A percentile compares a stretch with the other conserved stretches of the same genome.
Evolutionary conservation across 2,888 invertebrate species (phyloP).

Genomic region (Dorcus parallelipipedus): DNA sequence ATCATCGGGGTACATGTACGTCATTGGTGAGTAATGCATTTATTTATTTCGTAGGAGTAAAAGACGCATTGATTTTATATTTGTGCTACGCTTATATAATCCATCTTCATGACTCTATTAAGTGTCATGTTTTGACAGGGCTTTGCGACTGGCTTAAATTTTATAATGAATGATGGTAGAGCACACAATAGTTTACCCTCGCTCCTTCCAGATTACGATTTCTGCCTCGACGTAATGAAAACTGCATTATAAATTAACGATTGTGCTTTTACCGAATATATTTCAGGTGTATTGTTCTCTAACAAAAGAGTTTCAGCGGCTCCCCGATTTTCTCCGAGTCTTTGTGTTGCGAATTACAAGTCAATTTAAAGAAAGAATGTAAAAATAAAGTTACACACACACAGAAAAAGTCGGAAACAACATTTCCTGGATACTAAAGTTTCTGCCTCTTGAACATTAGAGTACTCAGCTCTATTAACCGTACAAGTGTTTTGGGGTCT

Average conservation of each 20-base stretch:
- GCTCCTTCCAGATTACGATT: too few relatives aligned
- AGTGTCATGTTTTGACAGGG: background rate
- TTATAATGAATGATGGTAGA: background rate
- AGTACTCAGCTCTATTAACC: slow-evolving; percentile 29
- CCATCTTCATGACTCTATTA: slow-evolving; percentile 2
- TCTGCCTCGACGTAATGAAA: too few relatives aligned
- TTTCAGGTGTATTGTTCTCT: too few relatives aligned
- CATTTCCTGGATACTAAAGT: slow-evolving; percentile 26
- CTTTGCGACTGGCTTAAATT: background rate
- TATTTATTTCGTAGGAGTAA: too few relatives aligned
- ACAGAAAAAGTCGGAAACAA: slow-evolving; percentile 25
- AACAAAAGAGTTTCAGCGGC: too few relatives aligned
- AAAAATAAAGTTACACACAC: slow-evolving; percentile 5
- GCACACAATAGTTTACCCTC: too few relatives aligned
- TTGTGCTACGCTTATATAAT: background rate
- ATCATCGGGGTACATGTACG: slow-evolving; percentile 65
- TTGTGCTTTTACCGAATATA: too few relatives aligned
- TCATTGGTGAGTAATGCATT: slow-evolving; percentile 59
- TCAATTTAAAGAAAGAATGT: slow-evolving; percentile 18
- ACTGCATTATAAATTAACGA: too few relatives aligned
- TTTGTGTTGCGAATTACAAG: slow-evolving; percentile 17
- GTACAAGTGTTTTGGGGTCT: slow-evolving; percentile 26
- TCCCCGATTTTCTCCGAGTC: background rate
- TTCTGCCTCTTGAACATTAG: slow-evolving; percentile 28
- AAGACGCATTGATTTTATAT: too few relatives aligned